Evolutionary conservation across 2,888 invertebrate species (phyloP), one percentile per base, ranked within the genome.

Genomic region (Dermolepida albohirtum): DNA sequence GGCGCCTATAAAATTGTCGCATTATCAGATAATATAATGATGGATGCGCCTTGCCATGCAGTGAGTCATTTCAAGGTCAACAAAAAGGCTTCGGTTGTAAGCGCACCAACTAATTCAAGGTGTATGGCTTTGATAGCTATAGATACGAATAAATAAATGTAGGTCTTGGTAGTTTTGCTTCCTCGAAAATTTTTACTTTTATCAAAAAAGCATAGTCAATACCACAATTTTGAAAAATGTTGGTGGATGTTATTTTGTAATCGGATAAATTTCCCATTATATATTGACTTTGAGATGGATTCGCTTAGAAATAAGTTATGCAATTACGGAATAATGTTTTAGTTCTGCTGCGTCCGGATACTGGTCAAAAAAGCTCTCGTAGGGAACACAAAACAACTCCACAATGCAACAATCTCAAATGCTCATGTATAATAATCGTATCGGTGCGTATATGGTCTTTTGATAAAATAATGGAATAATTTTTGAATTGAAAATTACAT

Each of bases 1-100:
- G 0, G 77, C 74, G 2, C 77, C 77, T 0, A 71, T 55, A 49
- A 78, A 78, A 34, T 73, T 77, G 71, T 74, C 1, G 73, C 78
- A 57, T 76, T 75, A 51, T 78, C 79, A 14, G 72, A 74, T 57
- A 72, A 74, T 0, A 77, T 66, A 0, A 64, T 54, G 7, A 43
- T 47, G 7, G 70, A 68, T 11, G 10, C 39, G 11, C 55, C 40
- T 14, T 40, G 8, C 11, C 55, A 16, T 11, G 39, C 55, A n/a
- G 39, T 39, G 40, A 55, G 39, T 17, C 55, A 11, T 41, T 55
- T 55, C 5, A 55, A 12, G 17, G 55, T 40, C 5, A n/a, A 10
- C n/a, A 50, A 12, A n/a, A n/a, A n/a, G n/a, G 52, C 52, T 17
- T 52, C 22, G 22, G 22, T 34, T 4, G 17, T 52, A 1, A 52